Conservation (phyloP, 2,888 invertebrate species). For the Pecten maximus region DNA sequence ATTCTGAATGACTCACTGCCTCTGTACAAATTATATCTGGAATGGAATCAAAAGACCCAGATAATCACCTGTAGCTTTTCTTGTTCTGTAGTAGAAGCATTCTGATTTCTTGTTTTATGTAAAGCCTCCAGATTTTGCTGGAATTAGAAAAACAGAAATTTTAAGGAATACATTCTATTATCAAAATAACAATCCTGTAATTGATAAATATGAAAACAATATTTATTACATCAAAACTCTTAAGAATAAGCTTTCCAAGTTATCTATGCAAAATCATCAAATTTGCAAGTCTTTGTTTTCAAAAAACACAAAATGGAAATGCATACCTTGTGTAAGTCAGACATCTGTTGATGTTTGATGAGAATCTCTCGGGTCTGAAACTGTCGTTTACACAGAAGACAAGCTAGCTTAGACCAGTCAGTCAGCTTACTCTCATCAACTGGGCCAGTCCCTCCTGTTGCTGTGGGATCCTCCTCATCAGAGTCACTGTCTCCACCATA, state of each 20-base stretch:
- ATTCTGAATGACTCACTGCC: not conserved
- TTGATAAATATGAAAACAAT: too few species aligned
- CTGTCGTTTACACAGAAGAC: conserved; percentile 96
- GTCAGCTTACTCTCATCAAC: conserved; percentile 84
- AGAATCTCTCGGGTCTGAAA: conserved; percentile 95
- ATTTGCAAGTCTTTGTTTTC: not conserved
- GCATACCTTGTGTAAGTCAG: conserved; percentile 92
- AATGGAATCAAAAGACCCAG: not conserved
- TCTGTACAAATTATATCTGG: not conserved
- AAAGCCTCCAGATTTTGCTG: conserved; percentile 77
- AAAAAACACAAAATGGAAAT: not conserved
- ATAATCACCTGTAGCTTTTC: conserved; percentile 61
- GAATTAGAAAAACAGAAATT: conserved; percentile 44
- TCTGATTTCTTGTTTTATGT: conserved; percentile 57
- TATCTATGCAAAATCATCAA: not conserved
- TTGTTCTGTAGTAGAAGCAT: conserved; percentile 46
- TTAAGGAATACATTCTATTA: too few species aligned
- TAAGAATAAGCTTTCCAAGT: too few species aligned
- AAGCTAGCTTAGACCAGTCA: conserved; percentile 94
- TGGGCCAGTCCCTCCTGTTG: conserved; percentile 70
- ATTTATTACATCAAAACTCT: too few species aligned
- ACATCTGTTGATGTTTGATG: conserved; percentile 94
- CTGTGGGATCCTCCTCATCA: conserved; percentile 82
- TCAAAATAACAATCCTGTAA: too few species aligned
- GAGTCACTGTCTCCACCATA: conserved; percentile 89